These are phyloP conservation scores for Mergus octosetaceus DNA, from an alignment of 2,797 vertebrate genomes.

Conservation along the genomic window DNA sequence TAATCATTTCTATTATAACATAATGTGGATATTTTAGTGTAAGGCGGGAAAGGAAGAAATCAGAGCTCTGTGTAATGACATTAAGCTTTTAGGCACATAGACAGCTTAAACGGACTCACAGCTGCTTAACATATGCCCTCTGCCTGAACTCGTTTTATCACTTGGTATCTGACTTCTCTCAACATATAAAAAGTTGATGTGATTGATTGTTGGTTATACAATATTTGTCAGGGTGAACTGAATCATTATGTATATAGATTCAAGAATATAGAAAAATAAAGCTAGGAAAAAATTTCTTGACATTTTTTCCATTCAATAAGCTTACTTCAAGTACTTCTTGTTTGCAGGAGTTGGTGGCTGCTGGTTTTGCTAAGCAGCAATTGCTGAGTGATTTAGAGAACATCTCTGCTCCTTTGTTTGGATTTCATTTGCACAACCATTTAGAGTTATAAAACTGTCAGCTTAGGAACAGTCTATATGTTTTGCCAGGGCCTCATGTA, in stretches of 20 bases:
- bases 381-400: constrained; percentile 61
- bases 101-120: constrained; percentile 32
- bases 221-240: constrained; percentile 4
- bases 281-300: not conserved
- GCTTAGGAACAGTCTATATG: constrained; percentile 25
- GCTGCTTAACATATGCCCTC: constrained; percentile 70
- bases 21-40: not conserved
- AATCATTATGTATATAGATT: not conserved
- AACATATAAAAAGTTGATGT: constrained; percentile 28
- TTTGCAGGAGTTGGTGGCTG: constrained; percentile 41
- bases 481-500: constrained; percentile 5
- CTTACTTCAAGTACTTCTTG: constrained; percentile 25
- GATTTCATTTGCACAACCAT: constrained; percentile 54
- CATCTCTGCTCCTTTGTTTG: constrained; percentile 57
- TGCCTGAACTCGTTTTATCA: constrained; percentile 66
- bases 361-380: constrained; percentile 49
- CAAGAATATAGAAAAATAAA: constrained; percentile 13
- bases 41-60: constrained; percentile 33
- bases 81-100: constrained; percentile 10
- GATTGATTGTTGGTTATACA: constrained; percentile 4
- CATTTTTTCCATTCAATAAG: constrained; percentile 18
- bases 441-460: constrained; percentile 66
- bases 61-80: constrained; percentile 16
- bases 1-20: not conserved
- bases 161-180: constrained; percentile 54